Base-by-base conservation (phyloP, 2,113 vertebrate species). In the Corvus moneduloides region DNA sequence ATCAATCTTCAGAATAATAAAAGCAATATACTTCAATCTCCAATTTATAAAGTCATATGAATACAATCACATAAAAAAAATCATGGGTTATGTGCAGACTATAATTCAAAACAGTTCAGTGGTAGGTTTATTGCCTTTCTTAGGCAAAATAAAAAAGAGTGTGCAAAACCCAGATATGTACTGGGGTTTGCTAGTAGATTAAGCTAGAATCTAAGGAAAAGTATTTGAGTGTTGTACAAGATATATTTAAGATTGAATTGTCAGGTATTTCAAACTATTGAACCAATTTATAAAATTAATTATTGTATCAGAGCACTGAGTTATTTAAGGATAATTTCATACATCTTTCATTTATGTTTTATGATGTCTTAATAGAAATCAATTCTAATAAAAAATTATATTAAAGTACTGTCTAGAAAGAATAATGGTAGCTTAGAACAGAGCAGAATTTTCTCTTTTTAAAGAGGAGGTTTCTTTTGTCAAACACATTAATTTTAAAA, bases 401-500 rank as follows among this genome's bases (percentile, higher is more conserved):
- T 55, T 63, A 84, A 62, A 59, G 9, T 63, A 26, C 4, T 80
- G 54, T 33, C 26, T 54, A 68, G 33, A 80, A 64, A 8, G 39
- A 83, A 52, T 61, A 92, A 44, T 16, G 3, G 12, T 33, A 64
- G 21, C 13, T 37, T 80, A 68, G 33, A 79, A 22, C 9, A 43
- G 1, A 51, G 20, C 2, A 46, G 23, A 75, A 59, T 43, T 89
- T 75, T 62, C 27, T 80, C 6, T 24, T 49, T 59, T 83, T 30
- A 13, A 22, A 54, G 44, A 68, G 2, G 1, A n/a, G 2, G 1
- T 0, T 2, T 1, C 2, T 33, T 64, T 54, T 17, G 54, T 44
- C 39, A 73, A 46, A 54, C 3, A 58, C 2, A 10, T 33, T 9
- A 17, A 46, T 43, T 91, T 83, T 73, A 16, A n/a, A 87, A 89